Conservation (phyloP, 2,888 invertebrate species). For the Podotricha telesiphe region DNA sequence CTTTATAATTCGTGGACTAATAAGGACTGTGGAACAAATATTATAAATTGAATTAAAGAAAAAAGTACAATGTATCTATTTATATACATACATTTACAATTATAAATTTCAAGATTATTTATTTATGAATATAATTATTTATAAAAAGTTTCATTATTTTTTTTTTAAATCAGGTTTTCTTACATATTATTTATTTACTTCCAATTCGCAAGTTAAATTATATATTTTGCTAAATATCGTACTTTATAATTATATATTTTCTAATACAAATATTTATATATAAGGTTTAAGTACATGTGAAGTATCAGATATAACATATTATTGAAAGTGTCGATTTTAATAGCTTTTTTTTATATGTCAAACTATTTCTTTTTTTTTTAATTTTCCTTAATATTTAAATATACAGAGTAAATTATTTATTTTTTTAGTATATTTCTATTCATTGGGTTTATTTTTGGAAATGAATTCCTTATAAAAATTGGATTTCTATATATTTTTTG, state of each 20-base stretch:
- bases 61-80: no score
- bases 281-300: slow-evolving; percentile 7
- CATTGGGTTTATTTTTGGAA: no score
- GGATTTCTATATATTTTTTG: no score
- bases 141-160: no score
- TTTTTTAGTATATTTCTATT: background rate
- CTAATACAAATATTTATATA: slow-evolving; percentile 23
- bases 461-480: no score
- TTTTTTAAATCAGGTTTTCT: no score
- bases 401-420: background rate
- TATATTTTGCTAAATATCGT: background rate
- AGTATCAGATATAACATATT: background rate
- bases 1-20: no score
- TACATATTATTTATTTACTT: slow-evolving; percentile 23
- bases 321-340: slow-evolving; percentile 7
- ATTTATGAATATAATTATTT: no score
- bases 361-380: background rate
- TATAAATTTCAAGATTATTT: no score
- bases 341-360: background rate
- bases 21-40: no score
- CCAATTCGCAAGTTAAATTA: slow-evolving; percentile 12
- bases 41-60: no score
- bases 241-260: slow-evolving; percentile 16
- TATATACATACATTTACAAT: no score
- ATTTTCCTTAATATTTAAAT: background rate